Percentiles rank a stretch among this genome's conserved stretches.
phyloP scores from a whole-genome alignment of 2,113 vertebrate species.

The Sphyrna mokarran region DNA sequence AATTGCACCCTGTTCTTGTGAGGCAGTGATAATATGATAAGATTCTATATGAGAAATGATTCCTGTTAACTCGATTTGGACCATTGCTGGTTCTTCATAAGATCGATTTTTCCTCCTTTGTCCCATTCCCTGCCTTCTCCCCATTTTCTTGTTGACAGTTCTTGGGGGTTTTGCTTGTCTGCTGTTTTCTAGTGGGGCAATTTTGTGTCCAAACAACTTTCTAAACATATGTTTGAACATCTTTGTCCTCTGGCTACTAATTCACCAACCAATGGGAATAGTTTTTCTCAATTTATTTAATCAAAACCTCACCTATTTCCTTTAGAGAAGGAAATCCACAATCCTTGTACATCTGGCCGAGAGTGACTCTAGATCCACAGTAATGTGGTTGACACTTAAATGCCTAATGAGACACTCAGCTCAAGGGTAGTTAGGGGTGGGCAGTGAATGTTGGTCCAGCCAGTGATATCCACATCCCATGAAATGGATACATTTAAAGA shows the following conservation, averaged over 20 bases:
- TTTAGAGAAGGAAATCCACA: no score
- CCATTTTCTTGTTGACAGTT: background rate
- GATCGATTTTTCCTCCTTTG: background rate
- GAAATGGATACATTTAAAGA: no score
- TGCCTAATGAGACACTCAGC: no score
- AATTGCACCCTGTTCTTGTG: background rate
- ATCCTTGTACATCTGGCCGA: no score
- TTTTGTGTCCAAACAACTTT: background rate
- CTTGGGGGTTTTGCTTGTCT: background rate
- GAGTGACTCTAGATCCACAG: no score
- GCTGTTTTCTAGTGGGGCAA: background rate
- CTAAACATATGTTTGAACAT: background rate
- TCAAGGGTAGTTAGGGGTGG: no score
- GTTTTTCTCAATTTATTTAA: background rate
- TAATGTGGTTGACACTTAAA: no score
- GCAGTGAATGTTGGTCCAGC: no score
- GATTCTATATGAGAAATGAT: no score
- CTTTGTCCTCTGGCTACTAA: background rate
- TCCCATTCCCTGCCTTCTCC: background rate
- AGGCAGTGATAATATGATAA: background rate
- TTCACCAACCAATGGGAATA: background rate
- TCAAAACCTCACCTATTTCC: background rate
- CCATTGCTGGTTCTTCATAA: background rate
- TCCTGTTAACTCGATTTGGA: no score
- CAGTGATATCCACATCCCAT: no score